Conservation (phyloP, 2,113 vertebrate species). For the Grammomys surdaster region DNA sequence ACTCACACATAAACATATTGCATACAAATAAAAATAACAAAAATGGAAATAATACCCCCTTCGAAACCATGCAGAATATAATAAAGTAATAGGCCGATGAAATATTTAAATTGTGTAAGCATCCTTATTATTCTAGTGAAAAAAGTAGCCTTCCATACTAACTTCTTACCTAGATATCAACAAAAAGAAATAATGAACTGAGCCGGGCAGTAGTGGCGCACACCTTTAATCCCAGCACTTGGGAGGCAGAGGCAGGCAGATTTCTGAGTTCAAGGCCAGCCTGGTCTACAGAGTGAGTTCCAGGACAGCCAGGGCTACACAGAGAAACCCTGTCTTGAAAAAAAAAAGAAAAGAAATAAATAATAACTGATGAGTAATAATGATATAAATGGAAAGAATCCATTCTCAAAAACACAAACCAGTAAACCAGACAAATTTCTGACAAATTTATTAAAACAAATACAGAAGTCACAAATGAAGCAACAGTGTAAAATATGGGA, state of each 20-base stretch:
- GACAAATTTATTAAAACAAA: conserved; percentile 62
- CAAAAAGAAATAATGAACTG: conserved; percentile 42
- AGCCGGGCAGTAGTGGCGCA: no score
- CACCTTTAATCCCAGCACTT: no score
- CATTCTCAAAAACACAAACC: conserved; percentile 9
- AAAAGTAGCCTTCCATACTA: neutral
- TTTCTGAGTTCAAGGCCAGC: no score
- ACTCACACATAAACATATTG: neutral
- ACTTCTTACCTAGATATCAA: conserved; percentile 38
- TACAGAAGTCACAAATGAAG: neutral
- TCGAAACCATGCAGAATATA: neutral
- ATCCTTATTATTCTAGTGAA: neutral
- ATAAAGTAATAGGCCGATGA: neutral
- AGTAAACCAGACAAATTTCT: conserved; percentile 52
- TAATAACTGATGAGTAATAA: neutral
- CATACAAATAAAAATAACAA: neutral
- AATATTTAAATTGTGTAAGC: neutral
- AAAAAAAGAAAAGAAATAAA: conserved; percentile 49
- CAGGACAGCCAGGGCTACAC: no score
- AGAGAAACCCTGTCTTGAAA: neutral
- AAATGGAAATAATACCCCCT: neutral
- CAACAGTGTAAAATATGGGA: conserved; percentile 11
- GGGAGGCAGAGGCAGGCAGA: no score
- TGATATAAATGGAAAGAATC: neutral
- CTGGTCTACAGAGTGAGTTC: no score